Percentiles rank a stretch among this genome's conserved stretches.
These are phyloP conservation scores for Leptinotarsa lineolata DNA, from an alignment of 1,140 invertebrate species.

Conservation along the genomic window DNA sequence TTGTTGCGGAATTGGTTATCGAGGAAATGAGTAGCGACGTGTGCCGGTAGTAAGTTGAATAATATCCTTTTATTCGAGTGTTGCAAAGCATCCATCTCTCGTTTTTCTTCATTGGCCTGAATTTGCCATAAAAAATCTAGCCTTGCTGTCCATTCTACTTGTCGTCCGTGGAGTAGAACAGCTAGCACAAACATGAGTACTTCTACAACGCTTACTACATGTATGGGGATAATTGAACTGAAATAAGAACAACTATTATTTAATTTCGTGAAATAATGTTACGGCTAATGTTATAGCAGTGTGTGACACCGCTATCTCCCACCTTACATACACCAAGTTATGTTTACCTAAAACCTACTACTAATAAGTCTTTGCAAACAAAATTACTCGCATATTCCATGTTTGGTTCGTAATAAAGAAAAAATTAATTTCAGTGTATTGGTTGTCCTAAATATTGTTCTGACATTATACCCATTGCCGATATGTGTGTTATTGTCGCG, in stretches of 20 bases:
- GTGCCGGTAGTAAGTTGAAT: constrained; percentile 89
- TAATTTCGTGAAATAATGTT: too few species aligned
- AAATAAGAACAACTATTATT: not conserved
- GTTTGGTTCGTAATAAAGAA: too few species aligned
- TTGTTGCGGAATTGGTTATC: constrained; percentile 86
- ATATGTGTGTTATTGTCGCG: too few species aligned
- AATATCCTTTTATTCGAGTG: constrained; percentile 85
- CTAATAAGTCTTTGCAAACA: too few species aligned
- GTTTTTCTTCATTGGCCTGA: constrained; percentile 85
- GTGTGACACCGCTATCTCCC: too few species aligned
- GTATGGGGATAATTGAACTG: constrained; percentile 65
- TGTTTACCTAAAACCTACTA: too few species aligned
- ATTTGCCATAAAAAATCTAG: constrained; percentile 88
- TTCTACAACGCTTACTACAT: constrained; percentile 69
- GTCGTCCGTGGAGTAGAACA: constrained; percentile 78
- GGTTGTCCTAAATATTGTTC: too few species aligned
- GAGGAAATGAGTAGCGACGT: constrained; percentile 91
- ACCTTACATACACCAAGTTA: too few species aligned
- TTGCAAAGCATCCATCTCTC: constrained; percentile 89
- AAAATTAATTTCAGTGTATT: too few species aligned
- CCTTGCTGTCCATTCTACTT: constrained; percentile 84
- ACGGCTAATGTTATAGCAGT: not conserved
- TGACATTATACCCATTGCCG: too few species aligned
- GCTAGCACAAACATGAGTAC: constrained; percentile 81
- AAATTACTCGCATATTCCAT: too few species aligned